Evolutionary conservation across 2,888 invertebrate genomes (phyloP).

Genomic region (Coleophora deauratella): DNA sequence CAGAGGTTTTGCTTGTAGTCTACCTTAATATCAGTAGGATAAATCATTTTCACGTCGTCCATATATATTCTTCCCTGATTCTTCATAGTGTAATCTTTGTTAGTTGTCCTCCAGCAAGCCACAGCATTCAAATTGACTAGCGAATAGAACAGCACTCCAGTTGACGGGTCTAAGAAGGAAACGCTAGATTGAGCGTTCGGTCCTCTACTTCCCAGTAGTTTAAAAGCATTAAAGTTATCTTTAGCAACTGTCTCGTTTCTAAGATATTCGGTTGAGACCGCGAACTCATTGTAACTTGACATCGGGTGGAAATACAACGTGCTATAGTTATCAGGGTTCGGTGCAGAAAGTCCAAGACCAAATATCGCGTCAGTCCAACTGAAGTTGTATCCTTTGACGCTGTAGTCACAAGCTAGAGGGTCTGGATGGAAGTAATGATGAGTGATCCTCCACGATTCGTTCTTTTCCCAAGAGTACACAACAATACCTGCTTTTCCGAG

Average conservation of each 20-base stretch:
- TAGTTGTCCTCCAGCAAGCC: slow-evolving; percentile 84
- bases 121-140: slow-evolving; percentile 83
- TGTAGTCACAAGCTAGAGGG: slow-evolving; percentile 82
- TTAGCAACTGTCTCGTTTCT: slow-evolving; percentile 74
- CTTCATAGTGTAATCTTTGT: slow-evolving; percentile 77
- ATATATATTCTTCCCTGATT: slow-evolving; percentile 82
- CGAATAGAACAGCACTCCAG: slow-evolving; percentile 83
- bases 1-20: slow-evolving; percentile 81
- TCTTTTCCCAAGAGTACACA: slow-evolving; percentile 82
- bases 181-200: slow-evolving; percentile 82
- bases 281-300: slow-evolving; percentile 83
- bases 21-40: slow-evolving; percentile 85
- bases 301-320: slow-evolving; percentile 87
- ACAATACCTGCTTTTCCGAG: slow-evolving; percentile 79
- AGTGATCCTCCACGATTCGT: slow-evolving; percentile 82
- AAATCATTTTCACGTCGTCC: slow-evolving; percentile 81
- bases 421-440: slow-evolving; percentile 82
- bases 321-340: slow-evolving; percentile 77
- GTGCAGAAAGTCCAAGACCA: slow-evolving; percentile 80
- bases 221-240: slow-evolving; percentile 77
- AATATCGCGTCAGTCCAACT: slow-evolving; percentile 87
- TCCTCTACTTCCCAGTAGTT: slow-evolving; percentile 79
- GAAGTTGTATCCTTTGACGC: slow-evolving; percentile 79
- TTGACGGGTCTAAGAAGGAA: slow-evolving; percentile 80
- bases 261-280: slow-evolving; percentile 80